Evolutionary conservation across 2,888 invertebrate genomes (phyloP).

Genomic region (Merodon equestris): DNA sequence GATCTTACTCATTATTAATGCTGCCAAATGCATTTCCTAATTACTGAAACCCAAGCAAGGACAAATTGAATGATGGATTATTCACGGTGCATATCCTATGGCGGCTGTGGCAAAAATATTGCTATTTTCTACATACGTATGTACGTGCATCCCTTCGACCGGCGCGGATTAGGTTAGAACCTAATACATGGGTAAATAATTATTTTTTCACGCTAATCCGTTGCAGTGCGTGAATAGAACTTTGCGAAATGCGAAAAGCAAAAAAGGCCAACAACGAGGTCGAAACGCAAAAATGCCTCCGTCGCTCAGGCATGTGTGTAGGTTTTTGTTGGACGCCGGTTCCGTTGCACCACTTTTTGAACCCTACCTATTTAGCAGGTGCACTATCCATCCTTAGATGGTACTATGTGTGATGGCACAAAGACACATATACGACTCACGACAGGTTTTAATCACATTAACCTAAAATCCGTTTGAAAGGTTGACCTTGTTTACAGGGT

Average conservation of each 20-base stretch:
- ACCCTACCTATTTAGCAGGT: conserved; percentile 2
- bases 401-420: no score
- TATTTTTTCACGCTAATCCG: conserved; percentile 23
- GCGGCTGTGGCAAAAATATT: conserved; percentile 14
- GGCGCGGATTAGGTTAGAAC: conserved; percentile 7
- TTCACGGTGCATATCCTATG: neutral
- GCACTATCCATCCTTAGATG: neutral
- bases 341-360: neutral
- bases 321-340: conserved; percentile 1
- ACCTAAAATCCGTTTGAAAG: conserved; percentile 56
- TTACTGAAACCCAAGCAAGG: conserved; percentile 37
- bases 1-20: conserved; percentile 51
- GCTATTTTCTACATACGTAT: conserved; percentile 34
- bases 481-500: conserved; percentile 57
- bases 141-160: conserved; percentile 1
- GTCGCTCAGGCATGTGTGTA: conserved; percentile 37
- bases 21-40: conserved; percentile 52
- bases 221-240: neutral
- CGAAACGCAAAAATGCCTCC: conserved; percentile 2
- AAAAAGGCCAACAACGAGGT: conserved; percentile 7
- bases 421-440: neutral
- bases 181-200: conserved; percentile 55
- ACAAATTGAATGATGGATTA: conserved; percentile 55
- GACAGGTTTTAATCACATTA: conserved; percentile 66
- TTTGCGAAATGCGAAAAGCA: neutral